A percentile compares a stretch with the other conserved stretches of the same genome.
These are phyloP conservation scores for Drosophila elegans DNA, from an alignment of 1,140 invertebrate genomes.

Conservation along the genomic window DNA sequence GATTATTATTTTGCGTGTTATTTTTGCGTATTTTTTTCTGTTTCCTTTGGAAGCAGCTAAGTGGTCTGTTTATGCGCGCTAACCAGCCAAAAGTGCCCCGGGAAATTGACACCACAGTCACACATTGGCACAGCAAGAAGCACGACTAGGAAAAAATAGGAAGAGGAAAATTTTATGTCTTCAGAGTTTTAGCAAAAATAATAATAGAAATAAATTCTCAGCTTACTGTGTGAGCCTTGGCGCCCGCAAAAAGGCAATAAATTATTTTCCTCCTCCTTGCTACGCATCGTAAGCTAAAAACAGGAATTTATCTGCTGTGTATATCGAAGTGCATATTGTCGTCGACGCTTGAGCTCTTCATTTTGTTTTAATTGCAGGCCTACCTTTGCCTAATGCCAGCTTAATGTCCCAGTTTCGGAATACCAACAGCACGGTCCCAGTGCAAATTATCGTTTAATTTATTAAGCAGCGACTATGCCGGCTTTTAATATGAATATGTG, in stretches of 20 bases:
- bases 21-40: constrained; percentile 12
- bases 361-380: constrained; percentile 79
- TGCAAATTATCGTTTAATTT: constrained; percentile 83
- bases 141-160: background rate
- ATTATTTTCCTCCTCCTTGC: constrained; percentile 64
- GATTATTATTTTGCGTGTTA: constrained; percentile 30
- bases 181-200: constrained; percentile 12
- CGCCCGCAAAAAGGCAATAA: constrained; percentile 68
- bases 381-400: constrained; percentile 58
- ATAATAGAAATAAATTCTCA: constrained; percentile 56
- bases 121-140: constrained; percentile 8
- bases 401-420: constrained; percentile 53
- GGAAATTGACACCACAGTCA: constrained; percentile 36
- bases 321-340: constrained; percentile 26
- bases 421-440: constrained; percentile 44
- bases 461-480: constrained; percentile 68
- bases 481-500: constrained; percentile 75
- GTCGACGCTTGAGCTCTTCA: constrained; percentile 50
- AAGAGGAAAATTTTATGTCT: background rate
- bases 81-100: constrained; percentile 36
- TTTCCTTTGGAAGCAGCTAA: constrained; percentile 33
- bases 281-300: constrained; percentile 17
- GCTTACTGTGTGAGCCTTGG: constrained; percentile 53
- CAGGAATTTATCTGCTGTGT: constrained; percentile 13
- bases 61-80: constrained; percentile 30